Conservation (phyloP, 2,113 vertebrate species). For the Microcebus lehilahytsara region DNA sequence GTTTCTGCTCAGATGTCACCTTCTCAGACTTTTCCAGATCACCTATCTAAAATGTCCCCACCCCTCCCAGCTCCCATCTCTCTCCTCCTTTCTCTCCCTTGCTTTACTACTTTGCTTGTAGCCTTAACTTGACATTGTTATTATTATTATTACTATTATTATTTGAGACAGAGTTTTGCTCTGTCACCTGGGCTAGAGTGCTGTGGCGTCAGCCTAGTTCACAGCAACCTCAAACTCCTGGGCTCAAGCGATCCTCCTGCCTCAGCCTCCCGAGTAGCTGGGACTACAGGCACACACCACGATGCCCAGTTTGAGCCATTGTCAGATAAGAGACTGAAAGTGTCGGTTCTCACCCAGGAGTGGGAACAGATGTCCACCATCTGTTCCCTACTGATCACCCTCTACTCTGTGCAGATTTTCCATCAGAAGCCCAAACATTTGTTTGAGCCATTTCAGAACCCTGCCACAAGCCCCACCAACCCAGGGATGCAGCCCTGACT, state of each 20-base stretch:
- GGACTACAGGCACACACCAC: no score
- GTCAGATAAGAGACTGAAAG: neutral
- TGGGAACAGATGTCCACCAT: neutral
- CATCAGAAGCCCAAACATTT: neutral
- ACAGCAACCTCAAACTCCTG: no score
- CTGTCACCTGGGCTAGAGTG: no score
- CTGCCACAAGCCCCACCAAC: neutral
- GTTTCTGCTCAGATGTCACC: neutral
- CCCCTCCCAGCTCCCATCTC: neutral
- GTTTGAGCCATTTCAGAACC: neutral
- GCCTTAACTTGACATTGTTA: neutral
- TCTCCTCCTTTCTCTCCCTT: neutral
- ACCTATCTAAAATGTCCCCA: neutral
- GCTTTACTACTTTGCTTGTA: neutral
- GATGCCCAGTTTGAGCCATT: no score
- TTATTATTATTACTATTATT: no score
- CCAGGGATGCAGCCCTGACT: neutral
- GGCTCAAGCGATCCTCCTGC: no score
- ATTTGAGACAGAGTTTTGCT: no score
- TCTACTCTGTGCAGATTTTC: no score
- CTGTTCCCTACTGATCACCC: neutral
- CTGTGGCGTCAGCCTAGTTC: no score
- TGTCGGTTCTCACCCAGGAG: neutral
- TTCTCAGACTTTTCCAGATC: neutral
- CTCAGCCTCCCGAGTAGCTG: no score